Evolutionary conservation across 1,140 invertebrate genomes (phyloP).

Genomic region (Scaptomyza pallida): DNA sequence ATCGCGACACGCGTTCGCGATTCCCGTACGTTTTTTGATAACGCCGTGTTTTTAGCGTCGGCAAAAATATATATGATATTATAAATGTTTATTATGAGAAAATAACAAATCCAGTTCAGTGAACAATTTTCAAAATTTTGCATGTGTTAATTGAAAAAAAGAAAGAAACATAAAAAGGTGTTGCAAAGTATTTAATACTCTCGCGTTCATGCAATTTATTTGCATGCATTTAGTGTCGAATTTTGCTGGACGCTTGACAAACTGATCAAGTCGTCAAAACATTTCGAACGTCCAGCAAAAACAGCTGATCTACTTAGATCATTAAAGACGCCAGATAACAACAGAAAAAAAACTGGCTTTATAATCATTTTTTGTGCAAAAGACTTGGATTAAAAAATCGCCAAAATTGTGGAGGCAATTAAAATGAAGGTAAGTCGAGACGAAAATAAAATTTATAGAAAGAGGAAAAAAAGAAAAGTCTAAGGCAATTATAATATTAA

Average conservation of each 20-base stretch:
- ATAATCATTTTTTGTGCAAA: conserved; percentile 57
- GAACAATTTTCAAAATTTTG: conserved; percentile 57
- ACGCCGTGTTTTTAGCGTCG: conserved; percentile 49
- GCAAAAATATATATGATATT: not conserved
- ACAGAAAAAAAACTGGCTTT: conserved; percentile 48
- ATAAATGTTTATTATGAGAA: not conserved
- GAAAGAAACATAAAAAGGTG: conserved; percentile 50
- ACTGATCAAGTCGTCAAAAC: conserved; percentile 57
- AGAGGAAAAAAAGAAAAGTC: not conserved
- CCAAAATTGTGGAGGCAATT: conserved; percentile 84
- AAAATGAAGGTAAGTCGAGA: conserved; percentile 79
- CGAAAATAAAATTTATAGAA: not conserved
- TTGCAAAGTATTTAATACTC: conserved; percentile 37
- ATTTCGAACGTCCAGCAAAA: conserved; percentile 6
- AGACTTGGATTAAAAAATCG: conserved; percentile 83
- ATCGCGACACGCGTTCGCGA: conserved; percentile 51
- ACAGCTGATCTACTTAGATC: conserved; percentile 26
- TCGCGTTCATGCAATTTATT: conserved; percentile 30
- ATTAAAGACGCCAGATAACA: conserved; percentile 8
- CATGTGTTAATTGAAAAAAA: conserved; percentile 50
- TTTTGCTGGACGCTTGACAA: conserved; percentile 54
- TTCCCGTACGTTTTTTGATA: conserved; percentile 37
- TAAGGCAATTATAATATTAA: not conserved
- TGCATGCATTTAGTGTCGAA: conserved; percentile 42
- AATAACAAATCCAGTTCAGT: conserved; percentile 16